Base-by-base conservation (phyloP, 2,888 invertebrate species). In the Cephus runcator region DNA sequence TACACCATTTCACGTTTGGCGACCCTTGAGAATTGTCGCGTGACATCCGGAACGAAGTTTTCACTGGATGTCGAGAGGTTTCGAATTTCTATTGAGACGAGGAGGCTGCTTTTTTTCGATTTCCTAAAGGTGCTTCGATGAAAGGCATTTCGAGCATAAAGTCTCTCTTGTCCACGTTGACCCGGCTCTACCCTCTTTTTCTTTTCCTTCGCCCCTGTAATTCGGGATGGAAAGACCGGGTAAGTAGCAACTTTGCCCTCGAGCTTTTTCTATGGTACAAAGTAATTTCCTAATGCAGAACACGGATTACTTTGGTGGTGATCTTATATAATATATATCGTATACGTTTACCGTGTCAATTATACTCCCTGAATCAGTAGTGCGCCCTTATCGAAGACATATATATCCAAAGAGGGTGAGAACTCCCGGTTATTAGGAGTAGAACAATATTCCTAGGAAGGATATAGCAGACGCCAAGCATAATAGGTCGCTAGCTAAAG, bases 341-440 rank as follows among this genome's bases (percentile, higher is more conserved):
- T 56, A 56, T 23, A 56, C 56, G 9, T 56, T 56, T 40, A 40
- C 40, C 40, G 15, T 40, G 40, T 15, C 6, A 40, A 40, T 40
- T 40, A 15, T 40, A 40, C 1, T 40, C 40, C 1, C 40, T 40
- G 40, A 15, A 40, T 40, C 6, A 15, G 40, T 15, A 40, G 40
- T 40, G 40, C 40, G 15, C 1, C 40, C 40, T 40, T 40, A 15
- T 40, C 15, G 6, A 40, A 40, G 40, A 56, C 9, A 56, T 56
- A 35, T 35, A 56, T 56, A 56, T 9, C 9, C 81, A 40, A 79
- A 79, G 78, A 79, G 75, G 81, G 81, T 82, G 84, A 84, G 85
- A 84, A 84, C 85, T 87, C 85, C 82, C 80, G 78, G 85, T 86
- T 87, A 86, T 87, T 86, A 84, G 82, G 85, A 85, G 75, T 79